A percentile compares a stretch with the other conserved stretches of the same genome.
Conservation (phyloP, 2,888 invertebrate genomes). For the Pterobdella sp. region DNA sequence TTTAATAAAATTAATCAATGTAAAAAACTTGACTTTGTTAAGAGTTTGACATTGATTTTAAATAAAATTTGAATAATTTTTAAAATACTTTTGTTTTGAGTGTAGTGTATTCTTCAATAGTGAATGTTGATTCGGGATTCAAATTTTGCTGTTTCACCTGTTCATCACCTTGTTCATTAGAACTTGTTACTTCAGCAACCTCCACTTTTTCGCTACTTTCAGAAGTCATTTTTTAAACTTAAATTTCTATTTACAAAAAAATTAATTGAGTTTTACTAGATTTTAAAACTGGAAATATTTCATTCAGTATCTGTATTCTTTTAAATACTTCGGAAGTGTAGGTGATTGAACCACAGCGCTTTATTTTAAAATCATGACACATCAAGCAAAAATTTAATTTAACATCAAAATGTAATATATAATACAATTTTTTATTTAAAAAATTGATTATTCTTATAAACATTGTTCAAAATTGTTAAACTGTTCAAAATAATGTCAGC, state of each 20-base stretch:
- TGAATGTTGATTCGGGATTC: background rate
- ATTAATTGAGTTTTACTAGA: too few relatives aligned
- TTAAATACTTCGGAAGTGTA: background rate
- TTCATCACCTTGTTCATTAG: background rate
- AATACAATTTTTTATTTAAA: too few relatives aligned
- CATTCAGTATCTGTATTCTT: background rate
- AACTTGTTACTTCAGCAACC: background rate
- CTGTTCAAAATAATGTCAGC: too few relatives aligned
- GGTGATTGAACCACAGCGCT: too few relatives aligned
- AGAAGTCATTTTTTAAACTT: background rate
- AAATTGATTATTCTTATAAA: too few relatives aligned
- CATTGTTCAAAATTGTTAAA: too few relatives aligned
- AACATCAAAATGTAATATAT: too few relatives aligned
- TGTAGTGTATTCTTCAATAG: background rate
- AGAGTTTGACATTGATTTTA: too few relatives aligned
- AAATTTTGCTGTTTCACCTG: background rate
- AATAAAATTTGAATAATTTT: background rate
- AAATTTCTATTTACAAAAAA: background rate
- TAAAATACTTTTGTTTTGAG: constrained; percentile 2
- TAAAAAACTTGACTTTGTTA: too few relatives aligned
- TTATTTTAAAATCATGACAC: too few relatives aligned
- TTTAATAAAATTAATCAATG: too few relatives aligned
- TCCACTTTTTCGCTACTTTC: background rate
- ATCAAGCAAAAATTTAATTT: too few relatives aligned
- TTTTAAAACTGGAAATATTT: background rate